Evolutionary conservation across 2,797 vertebrate genomes (phyloP), one percentile per base, ranked within the genome.

Genomic region (Chelon auratus): DNA sequence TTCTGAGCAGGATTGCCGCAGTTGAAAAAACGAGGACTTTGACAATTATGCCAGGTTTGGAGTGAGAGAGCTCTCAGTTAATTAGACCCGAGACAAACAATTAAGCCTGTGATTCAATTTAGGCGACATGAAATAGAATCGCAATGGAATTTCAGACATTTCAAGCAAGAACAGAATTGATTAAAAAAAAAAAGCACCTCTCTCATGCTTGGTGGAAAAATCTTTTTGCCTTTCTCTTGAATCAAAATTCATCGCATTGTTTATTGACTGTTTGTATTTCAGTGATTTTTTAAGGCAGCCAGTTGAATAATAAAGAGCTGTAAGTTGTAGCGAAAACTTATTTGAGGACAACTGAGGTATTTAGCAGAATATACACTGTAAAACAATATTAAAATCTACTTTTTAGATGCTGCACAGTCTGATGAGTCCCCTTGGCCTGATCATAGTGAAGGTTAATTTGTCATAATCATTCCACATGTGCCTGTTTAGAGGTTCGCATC

Each of bases 131-230:
- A 20, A 60, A 74, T 2, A 36, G 22, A 50, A 52, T 17, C 20
- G 17, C 4, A 56, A 59, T 58, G 9, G 51, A 9, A 68, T 68
- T 67, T 45, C 5, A 60, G 13, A 66, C 52, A 17, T 33, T 47
- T 47, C 17, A 1, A 45, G 9, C 14, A 39, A 39, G 3, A 47
- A 26, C 7, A 33, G 30, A 33, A 33, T 8, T 7, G 30, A 33
- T 33, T 33, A 45, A 33, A 17, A 5, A 17, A 43, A 15, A 45
- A 6, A 52, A 26, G 1, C 5, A 9, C 4, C 13, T 39, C 13
- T 47, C 7, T 59, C 13, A 30, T 22, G 40, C 13, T 53, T 8
- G 3, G n/a, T 33, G 48, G 39, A n/a, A 42, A 17, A 20, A 54
- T 17, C 3, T 47, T 50, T 13, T 3, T 63, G 42, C 42, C 17